A percentile compares a stretch with the other conserved stretches of the same genome.
These are phyloP conservation scores for Cerastoderma edule DNA, from an alignment of 2,888 invertebrate species.

Conservation along the genomic window DNA sequence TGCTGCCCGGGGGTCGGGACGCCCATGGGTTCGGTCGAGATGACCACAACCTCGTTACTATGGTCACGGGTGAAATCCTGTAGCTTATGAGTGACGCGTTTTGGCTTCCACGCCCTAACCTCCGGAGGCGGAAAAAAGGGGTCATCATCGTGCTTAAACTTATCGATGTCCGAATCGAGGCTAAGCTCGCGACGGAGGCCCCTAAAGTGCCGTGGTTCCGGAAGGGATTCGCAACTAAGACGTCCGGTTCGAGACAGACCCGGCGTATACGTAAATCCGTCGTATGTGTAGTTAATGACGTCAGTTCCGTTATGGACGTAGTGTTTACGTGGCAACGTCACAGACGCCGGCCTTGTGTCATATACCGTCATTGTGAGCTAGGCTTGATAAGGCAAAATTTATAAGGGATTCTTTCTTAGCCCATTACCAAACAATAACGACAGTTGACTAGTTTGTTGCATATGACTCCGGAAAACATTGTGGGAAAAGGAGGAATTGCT, in stretches of 20 bases:
- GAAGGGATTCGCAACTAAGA: conserved; percentile 48
- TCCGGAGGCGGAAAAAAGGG: conserved; percentile 35
- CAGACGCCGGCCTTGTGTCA: conserved; percentile 40
- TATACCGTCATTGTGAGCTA: conserved; percentile 23
- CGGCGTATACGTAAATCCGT: conserved; percentile 13
- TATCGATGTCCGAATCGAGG: conserved; percentile 56
- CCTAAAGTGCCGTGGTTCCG: conserved; percentile 54
- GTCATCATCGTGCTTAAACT: conserved; percentile 31
- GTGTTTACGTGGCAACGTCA: conserved; percentile 5
- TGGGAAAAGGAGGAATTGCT: too few species aligned
- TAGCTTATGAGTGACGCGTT: conserved; percentile 30
- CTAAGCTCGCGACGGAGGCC: conserved; percentile 50
- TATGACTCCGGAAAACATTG: too few species aligned
- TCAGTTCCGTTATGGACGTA: not conserved
- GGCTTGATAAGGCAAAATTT: not conserved
- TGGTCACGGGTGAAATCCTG: conserved; percentile 16
- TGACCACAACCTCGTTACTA: conserved; percentile 27
- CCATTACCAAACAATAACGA: too few species aligned
- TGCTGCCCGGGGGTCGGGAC: conserved; percentile 30
- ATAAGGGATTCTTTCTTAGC: too few species aligned
- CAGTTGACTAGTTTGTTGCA: too few species aligned
- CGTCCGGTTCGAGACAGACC: conserved; percentile 13
- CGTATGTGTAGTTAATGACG: not conserved
- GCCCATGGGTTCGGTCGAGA: conserved; percentile 45
- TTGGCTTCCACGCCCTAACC: conserved; percentile 45